phyloP scores from a whole-genome alignment of 2,797 vertebrate species.

The Hippopotamyrus pictus region DNA sequence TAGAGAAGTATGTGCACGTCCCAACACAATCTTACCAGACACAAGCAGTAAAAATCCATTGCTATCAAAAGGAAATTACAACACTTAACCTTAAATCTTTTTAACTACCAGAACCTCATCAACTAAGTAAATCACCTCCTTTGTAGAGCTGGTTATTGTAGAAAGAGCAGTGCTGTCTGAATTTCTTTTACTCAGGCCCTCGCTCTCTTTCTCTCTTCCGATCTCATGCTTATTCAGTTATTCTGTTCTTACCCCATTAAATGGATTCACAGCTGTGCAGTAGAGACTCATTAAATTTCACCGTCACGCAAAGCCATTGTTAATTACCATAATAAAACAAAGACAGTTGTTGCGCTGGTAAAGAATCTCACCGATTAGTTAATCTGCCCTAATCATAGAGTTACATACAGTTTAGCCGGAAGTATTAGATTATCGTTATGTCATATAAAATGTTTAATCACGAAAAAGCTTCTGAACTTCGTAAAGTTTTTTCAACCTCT shows the following conservation, averaged over 20 bases:
- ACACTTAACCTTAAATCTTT: conserved; percentile 22
- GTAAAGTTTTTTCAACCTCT: background rate
- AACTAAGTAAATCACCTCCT: conserved; percentile 5
- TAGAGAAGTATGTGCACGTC: background rate
- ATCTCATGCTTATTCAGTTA: conserved; percentile 19
- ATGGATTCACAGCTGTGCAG: conserved; percentile 18
- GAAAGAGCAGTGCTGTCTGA: conserved; percentile 15
- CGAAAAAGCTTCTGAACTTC: background rate
- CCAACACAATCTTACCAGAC: background rate
- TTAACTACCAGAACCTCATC: conserved; percentile 8
- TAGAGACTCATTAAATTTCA: conserved; percentile 4
- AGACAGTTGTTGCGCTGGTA: conserved; percentile 8
- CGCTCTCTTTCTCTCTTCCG: conserved; percentile 11
- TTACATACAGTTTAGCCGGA: background rate
- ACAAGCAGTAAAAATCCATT: conserved; percentile 3
- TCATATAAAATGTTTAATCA: background rate
- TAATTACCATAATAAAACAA: background rate
- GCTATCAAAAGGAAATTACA: conserved; percentile 3
- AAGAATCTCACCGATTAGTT: conserved; percentile 7
- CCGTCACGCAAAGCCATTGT: conserved; percentile 11
- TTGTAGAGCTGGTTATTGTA: conserved; percentile 21
- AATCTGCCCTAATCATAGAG: background rate
- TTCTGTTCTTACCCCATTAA: conserved; percentile 16
- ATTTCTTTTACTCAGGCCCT: conserved; percentile 14
- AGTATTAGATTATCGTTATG: background rate